Conservation (phyloP, 2,888 invertebrate species). For the Cylindroiulus punctatus region DNA sequence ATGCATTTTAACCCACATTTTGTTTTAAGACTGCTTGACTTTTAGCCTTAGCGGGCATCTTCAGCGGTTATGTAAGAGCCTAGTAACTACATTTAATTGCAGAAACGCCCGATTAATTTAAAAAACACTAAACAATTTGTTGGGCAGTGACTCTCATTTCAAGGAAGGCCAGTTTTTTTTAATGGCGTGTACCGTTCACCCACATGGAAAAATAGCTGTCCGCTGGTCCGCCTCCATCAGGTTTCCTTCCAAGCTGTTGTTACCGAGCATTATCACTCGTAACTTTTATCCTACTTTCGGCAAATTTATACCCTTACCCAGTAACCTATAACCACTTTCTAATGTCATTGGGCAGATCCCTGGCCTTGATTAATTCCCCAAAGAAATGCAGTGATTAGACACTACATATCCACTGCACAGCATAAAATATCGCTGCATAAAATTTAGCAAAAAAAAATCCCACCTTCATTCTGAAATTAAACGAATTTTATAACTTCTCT, state of each 20-base stretch:
- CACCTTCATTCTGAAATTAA: too few species aligned
- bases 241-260: neutral
- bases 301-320: neutral
- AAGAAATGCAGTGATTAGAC: neutral
- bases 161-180: constrained; percentile 37
- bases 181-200: constrained; percentile 2
- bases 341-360: neutral
- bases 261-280: neutral
- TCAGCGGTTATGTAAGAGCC: constrained; percentile 2
- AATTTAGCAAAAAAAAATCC: too few species aligned
- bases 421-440: too few species aligned
- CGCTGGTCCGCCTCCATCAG: neutral
- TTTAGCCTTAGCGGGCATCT: neutral
- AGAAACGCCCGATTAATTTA: neutral
- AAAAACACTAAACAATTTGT: neutral
- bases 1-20: too few species aligned
- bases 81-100: neutral
- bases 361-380: constrained; percentile 42
- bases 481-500: too few species aligned
- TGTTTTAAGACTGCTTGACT: too few species aligned
- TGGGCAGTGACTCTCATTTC: constrained; percentile 33
- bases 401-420: too few species aligned
- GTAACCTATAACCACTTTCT: constrained; percentile 44
- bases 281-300: constrained; percentile 9
- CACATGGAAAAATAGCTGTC: constrained; percentile 26